These are phyloP conservation scores for Synanthedon tipuliformis DNA, from an alignment of 2,888 invertebrate species.

Conservation along the genomic window DNA sequence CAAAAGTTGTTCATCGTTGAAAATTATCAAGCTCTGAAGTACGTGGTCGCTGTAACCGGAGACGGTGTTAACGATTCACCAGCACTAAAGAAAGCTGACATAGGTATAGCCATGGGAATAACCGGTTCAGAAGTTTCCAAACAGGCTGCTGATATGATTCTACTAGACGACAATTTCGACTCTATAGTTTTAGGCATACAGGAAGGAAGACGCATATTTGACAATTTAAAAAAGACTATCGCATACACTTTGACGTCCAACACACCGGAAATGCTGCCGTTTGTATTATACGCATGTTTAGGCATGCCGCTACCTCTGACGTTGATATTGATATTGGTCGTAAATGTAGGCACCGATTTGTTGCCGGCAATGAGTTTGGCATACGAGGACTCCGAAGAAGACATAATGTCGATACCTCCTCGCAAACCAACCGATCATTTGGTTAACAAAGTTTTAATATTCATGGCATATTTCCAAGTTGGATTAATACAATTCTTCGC, in stretches of 20 bases:
- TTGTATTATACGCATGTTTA: slow-evolving; percentile 78
- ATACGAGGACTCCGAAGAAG: slow-evolving; percentile 80
- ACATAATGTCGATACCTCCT: slow-evolving; percentile 76
- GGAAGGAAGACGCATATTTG: slow-evolving; percentile 85
- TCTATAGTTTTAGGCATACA: slow-evolving; percentile 89
- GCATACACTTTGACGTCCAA: slow-evolving; percentile 87
- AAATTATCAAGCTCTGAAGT: slow-evolving; percentile 81
- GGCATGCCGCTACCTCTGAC: slow-evolving; percentile 81
- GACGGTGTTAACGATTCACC: slow-evolving; percentile 92
- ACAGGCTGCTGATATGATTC: slow-evolving; percentile 92
- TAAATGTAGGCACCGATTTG: slow-evolving; percentile 85
- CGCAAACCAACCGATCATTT: slow-evolving; percentile 66
- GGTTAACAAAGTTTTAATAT: slow-evolving; percentile 73
- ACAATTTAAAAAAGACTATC: slow-evolving; percentile 88
- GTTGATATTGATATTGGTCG: slow-evolving; percentile 72
- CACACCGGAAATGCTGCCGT: slow-evolving; percentile 87
- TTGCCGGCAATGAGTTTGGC: slow-evolving; percentile 83
- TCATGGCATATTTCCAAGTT: slow-evolving; percentile 87
- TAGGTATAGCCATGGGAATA: slow-evolving; percentile 85
- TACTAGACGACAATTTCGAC: slow-evolving; percentile 89
- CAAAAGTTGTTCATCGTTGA: slow-evolving; percentile 79
- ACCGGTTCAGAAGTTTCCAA: slow-evolving; percentile 84
- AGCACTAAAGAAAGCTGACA: slow-evolving; percentile 86
- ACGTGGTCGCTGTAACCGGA: slow-evolving; percentile 89
- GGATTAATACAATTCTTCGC: slow-evolving; percentile 87